phyloP scores from a whole-genome alignment of 2,113 vertebrate genomes.

The Psophia crepitans region DNA sequence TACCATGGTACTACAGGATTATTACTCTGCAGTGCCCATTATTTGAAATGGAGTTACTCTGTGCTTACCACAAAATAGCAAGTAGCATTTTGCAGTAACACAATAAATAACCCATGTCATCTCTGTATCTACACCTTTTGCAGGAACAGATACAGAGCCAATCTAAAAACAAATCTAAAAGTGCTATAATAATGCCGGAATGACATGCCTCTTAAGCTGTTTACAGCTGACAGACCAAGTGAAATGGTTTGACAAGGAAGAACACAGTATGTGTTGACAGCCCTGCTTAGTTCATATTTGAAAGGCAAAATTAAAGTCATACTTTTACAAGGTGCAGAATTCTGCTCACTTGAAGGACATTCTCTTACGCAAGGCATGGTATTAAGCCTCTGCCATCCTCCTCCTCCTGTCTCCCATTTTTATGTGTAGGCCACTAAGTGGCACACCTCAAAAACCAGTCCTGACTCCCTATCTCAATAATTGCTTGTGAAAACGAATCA shows the following conservation, averaged over 20 bases:
- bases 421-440: constrained; percentile 28
- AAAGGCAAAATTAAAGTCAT: constrained; percentile 74
- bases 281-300: constrained; percentile 57
- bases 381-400: background rate
- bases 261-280: constrained; percentile 57
- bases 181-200: constrained; percentile 64
- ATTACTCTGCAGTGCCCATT: constrained; percentile 9
- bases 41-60: constrained; percentile 46
- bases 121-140: constrained; percentile 57
- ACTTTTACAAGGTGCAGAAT: constrained; percentile 53
- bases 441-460: constrained; percentile 46
- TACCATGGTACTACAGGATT: constrained; percentile 21
- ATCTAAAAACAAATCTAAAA: constrained; percentile 70
- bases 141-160: constrained; percentile 35
- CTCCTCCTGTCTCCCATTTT: constrained; percentile 30
- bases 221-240: constrained; percentile 70
- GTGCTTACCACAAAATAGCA: constrained; percentile 33
- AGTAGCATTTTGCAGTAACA: constrained; percentile 61
- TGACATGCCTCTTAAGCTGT: constrained; percentile 73
- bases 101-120: constrained; percentile 68
- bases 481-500: constrained; percentile 49
- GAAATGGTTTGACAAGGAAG: constrained; percentile 64
- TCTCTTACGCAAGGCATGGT: constrained; percentile 25
- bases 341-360: constrained; percentile 61
- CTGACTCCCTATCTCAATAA: constrained; percentile 34